Base-by-base conservation (phyloP, 2,888 invertebrate species). In the Drosophila prolongata region DNA sequence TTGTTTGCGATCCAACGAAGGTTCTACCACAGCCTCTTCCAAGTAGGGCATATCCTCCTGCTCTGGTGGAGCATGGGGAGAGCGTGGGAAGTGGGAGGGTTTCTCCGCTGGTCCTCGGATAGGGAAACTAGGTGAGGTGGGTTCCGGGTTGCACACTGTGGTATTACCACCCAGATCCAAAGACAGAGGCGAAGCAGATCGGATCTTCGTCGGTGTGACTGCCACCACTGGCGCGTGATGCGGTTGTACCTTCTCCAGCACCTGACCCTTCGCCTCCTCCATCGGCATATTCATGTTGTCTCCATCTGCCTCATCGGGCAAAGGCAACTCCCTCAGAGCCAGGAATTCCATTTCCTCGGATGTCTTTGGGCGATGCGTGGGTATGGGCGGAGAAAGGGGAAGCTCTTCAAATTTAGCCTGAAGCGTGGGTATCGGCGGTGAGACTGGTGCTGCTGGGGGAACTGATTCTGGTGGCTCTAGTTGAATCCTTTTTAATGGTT, bases 81-180 rank as follows among this genome's bases (percentile, higher is more conserved):
- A 87, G 14, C 75, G 85, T 13, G 90, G 90, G 70, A 90, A 90
- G n/a, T 80, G 76, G 4, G 43, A 59, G 0, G 75, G 47, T 6
- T 53, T 61, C 27, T 44, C 80, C 11, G 43, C 58, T 0, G 68
- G 47, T 4, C 69, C 55, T 53, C 79, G 89, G 1, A 83, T 47
- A 0, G 90, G 90, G 38, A 90, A 90, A 6, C 66, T 40, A 0
- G 90, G 89, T 3, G 90, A 90, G 16, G 47, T 60, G 4, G 83
- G 72, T 6, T 77, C 62, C 8, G 81, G 62, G 1, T 3, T 16
- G n/a, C 24, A 66, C 24, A 14, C 61, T 75, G 1, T 46, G 49
- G 1, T 74, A 24, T 72, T 60, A 19, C 67, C 65, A 14, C 67
- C 62, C 1, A 78, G 27, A 19, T 77, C 71, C 34, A 78, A 65